Percentiles rank a stretch among this genome's conserved stretches.
These are phyloP conservation scores for Enteromius trimaculatus DNA, from an alignment of 2,797 vertebrate species.

Conservation along the genomic window DNA sequence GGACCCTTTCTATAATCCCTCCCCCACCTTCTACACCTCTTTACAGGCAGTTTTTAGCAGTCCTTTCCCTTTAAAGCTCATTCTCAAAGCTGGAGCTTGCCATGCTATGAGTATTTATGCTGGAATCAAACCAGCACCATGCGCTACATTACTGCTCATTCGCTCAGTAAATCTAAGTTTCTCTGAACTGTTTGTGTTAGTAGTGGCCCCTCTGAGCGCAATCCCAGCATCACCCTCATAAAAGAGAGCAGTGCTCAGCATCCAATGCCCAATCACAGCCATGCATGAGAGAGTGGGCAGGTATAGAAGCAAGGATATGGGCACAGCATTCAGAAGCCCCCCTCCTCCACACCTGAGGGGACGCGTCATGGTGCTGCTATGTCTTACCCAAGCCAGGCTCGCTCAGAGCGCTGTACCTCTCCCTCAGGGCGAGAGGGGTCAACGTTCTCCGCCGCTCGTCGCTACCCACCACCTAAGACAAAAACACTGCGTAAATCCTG, in stretches of 20 bases:
- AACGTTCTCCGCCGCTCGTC: constrained; percentile 91
- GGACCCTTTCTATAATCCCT: not conserved
- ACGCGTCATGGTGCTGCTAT: constrained; percentile 36
- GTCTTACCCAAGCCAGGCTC: constrained; percentile 87
- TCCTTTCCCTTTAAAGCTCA: constrained; percentile 47
- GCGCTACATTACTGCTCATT: constrained; percentile 61
- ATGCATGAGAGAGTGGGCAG: constrained; percentile 73
- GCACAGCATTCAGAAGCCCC: constrained; percentile 72
- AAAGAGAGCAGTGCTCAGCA: constrained; percentile 71
- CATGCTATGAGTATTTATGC: constrained; percentile 57
- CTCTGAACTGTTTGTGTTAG: constrained; percentile 37
- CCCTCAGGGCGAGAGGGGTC: constrained; percentile 89
- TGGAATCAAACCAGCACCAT: constrained; percentile 58
- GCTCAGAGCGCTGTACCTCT: constrained; percentile 90
- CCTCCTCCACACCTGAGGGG: constrained; percentile 31
- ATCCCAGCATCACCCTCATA: constrained; percentile 44
- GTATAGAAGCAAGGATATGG: constrained; percentile 66
- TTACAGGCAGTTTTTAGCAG: constrained; percentile 45
- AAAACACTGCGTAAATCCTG: constrained; percentile 17
- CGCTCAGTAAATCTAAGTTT: constrained; percentile 44
- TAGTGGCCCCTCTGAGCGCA: constrained; percentile 25
- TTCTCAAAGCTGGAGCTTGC: constrained; percentile 58
- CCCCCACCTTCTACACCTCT: constrained; percentile 38
- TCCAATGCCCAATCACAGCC: constrained; percentile 77
- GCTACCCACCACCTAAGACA: constrained; percentile 80